A percentile compares a stretch with the other conserved stretches of the same genome.
Evolutionary conservation across 2,797 vertebrate species (phyloP).

Genomic region (Lates japonicus): DNA sequence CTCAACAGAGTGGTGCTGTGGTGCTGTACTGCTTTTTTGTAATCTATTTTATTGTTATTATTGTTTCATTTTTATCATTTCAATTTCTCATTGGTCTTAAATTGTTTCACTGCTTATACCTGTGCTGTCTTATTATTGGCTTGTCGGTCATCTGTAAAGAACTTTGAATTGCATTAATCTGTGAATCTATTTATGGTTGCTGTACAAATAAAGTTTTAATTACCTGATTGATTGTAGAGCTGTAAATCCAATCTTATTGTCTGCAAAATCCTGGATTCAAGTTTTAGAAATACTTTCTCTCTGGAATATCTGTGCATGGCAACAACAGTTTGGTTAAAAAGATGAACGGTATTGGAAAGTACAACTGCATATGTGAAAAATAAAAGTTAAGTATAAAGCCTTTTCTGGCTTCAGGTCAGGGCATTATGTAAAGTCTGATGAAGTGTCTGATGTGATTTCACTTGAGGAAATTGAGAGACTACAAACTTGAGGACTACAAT

Average conservation of each 20-base stretch:
- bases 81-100: not conserved
- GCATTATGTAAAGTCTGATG: not conserved
- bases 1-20: not conserved
- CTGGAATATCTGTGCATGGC: not conserved
- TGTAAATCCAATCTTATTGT: not conserved
- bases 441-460: not conserved
- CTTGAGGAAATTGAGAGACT: too few relatives aligned
- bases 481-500: too few relatives aligned
- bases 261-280: not conserved
- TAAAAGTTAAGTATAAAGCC: not conserved
- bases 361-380: not conserved
- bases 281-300: not conserved
- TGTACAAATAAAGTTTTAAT: not conserved
- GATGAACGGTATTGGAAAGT: not conserved
- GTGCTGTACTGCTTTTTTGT: not conserved
- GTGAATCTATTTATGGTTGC: not conserved
- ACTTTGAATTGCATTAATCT: not conserved
- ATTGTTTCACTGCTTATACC: constrained; percentile 2
- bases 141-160: not conserved
- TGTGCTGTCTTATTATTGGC: not conserved
- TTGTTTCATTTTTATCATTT: not conserved
- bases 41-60: not conserved
- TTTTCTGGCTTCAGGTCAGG: not conserved
- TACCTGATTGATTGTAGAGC: not conserved
- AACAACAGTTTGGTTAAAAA: not conserved